phyloP scores from a whole-genome alignment of 2,888 invertebrate species.

The Omphaloscelis lunosa region DNA sequence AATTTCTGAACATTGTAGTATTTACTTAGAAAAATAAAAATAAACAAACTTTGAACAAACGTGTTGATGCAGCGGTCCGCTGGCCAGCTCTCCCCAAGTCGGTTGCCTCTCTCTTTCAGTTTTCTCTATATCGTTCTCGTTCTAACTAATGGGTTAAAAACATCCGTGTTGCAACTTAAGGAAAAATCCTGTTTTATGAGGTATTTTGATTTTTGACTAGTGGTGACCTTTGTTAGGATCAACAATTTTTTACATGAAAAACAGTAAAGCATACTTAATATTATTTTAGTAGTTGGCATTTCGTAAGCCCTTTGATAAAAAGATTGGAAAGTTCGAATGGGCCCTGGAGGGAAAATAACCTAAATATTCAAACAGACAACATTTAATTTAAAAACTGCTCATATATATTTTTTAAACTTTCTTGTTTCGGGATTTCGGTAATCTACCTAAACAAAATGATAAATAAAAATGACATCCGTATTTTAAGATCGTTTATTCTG shows the following conservation, averaged over 20 bases:
- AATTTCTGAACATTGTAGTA: not conserved
- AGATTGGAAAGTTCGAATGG: not conserved
- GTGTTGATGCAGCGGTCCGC: conserved; percentile 80
- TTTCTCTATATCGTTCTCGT: conserved; percentile 71
- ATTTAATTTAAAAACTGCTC: not conserved
- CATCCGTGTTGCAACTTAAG: conserved; percentile 75
- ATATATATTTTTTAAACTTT: not conserved
- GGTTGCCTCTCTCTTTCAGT: conserved; percentile 76
- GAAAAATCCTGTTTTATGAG: conserved; percentile 47
- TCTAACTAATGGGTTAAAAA: conserved; percentile 70
- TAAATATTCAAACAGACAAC: not conserved
- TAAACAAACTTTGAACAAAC: conserved; percentile 63
- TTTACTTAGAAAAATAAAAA: conserved; percentile 34
- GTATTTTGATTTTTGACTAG: conserved; percentile 15
- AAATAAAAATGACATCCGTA: not conserved
- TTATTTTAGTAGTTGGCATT: not conserved
- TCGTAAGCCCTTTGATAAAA: not conserved
- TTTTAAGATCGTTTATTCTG: not conserved
- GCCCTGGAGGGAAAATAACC: not conserved
- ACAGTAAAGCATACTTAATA: not conserved
- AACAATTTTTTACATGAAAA: not conserved
- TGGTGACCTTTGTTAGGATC: not conserved
- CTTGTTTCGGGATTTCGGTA: not conserved
- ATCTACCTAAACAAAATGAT: not conserved
- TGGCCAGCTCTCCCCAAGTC: conserved; percentile 84